Evolutionary conservation across 2,113 vertebrate genomes (phyloP).

Genomic region (Oncorhynchus gorbuscha): DNA sequence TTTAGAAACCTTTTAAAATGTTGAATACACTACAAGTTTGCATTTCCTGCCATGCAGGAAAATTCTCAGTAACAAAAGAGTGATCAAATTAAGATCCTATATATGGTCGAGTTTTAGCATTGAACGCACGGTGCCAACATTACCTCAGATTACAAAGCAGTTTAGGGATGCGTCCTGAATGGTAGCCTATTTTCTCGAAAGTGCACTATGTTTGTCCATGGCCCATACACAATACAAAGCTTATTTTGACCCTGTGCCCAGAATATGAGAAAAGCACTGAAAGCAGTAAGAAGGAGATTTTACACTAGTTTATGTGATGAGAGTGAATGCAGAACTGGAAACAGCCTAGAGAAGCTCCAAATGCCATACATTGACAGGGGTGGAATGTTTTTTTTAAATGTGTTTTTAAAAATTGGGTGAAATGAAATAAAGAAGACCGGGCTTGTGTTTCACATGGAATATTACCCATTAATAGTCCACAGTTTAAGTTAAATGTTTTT

Average conservation of each 20-base stretch:
- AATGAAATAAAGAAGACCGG: too few species aligned
- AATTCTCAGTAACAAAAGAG: too few species aligned
- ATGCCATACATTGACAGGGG: slow-evolving; percentile 62
- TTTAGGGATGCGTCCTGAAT: too few species aligned
- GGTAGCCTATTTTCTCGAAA: not conserved
- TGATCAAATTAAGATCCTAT: too few species aligned
- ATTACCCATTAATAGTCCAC: slow-evolving; percentile 8
- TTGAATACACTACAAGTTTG: too few species aligned
- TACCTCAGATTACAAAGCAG: not conserved
- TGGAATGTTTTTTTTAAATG: not conserved
- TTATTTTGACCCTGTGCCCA: not conserved
- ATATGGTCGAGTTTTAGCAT: not conserved
- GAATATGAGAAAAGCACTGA: not conserved
- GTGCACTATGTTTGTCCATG: not conserved
- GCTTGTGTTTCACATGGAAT: not conserved
- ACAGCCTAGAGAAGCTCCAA: slow-evolving; percentile 50
- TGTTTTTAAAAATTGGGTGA: too few species aligned
- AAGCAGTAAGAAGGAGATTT: slow-evolving; percentile 42
- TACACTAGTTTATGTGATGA: slow-evolving; percentile 64
- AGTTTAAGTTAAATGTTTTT: slow-evolving; percentile 27
- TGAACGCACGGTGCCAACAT: not conserved
- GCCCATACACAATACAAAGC: not conserved
- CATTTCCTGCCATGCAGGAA: too few species aligned
- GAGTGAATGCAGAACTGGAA: slow-evolving; percentile 53
- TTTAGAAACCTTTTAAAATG: too few species aligned